These are phyloP conservation scores for Escarpia spicata DNA, from an alignment of 2,888 invertebrate genomes.

Conservation along the genomic window DNA sequence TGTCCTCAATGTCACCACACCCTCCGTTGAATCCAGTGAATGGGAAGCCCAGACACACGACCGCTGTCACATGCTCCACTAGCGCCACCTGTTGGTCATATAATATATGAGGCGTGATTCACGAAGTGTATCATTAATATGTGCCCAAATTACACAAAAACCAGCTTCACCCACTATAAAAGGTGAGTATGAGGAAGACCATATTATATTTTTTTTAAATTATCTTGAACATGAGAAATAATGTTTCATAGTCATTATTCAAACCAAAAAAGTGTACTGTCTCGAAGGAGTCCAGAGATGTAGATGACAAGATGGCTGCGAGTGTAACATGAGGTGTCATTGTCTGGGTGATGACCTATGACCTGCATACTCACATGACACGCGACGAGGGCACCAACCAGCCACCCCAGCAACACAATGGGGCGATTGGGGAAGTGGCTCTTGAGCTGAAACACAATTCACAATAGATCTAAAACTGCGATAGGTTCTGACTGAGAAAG, in stretches of 20 bases:
- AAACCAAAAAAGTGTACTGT: too few relatives aligned
- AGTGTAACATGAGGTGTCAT: too few relatives aligned
- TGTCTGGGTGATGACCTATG: background rate
- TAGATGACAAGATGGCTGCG: too few relatives aligned
- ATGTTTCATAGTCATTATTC: too few relatives aligned
- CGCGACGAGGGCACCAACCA: conserved; percentile 80
- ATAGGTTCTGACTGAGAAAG: background rate
- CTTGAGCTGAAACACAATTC: conserved; percentile 66
- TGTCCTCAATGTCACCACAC: conserved; percentile 81
- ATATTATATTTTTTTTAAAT: too few relatives aligned
- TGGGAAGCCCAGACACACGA: conserved; percentile 83
- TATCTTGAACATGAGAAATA: too few relatives aligned
- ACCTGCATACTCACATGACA: conserved; percentile 70
- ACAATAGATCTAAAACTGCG: background rate
- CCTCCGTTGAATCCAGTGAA: conserved; percentile 78
- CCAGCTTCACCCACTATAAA: background rate
- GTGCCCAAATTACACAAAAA: background rate
- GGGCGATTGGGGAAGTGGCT: conserved; percentile 76
- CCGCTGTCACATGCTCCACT: conserved; percentile 77
- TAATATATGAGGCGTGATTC: background rate
- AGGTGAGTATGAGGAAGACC: too few relatives aligned
- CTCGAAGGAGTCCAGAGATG: too few relatives aligned
- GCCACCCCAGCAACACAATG: conserved; percentile 81
- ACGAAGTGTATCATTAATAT: background rate
- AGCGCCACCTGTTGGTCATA: conserved; percentile 71